Evolutionary conservation across 2,888 invertebrate species (phyloP), one percentile per base, ranked within the genome.

Genomic region (Eupithecia pulchellata): DNA sequence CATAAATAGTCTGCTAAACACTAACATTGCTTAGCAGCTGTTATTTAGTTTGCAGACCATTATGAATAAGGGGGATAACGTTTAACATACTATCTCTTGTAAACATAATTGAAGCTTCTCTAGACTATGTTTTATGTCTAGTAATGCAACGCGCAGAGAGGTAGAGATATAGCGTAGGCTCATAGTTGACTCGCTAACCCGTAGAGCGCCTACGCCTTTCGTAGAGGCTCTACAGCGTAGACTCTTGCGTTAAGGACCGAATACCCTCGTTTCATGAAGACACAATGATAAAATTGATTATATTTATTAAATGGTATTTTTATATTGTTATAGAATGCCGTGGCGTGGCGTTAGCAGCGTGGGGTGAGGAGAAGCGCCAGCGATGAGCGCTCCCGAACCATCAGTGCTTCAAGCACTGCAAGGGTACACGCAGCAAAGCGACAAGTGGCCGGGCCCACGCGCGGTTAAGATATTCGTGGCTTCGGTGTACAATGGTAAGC

Each of bases 381-480:
- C 83, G 68, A 94, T 94, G 94, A 94, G 91, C 88, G 92, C 92
- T 82, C 94, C 94, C 69, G 94, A 94, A 87, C 91, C 94, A n/a
- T 81, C 87, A 64, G 94, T 94, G 91, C 91, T 94, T 65, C 89
- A 90, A 84, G 94, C 94, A 77, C 93, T 94, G 81, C 90, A 93
- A 81, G 94, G 94, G 68, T 86, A 84, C 84, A 89, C 91, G 42
- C 84, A 87, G 68, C 87, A 87, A 73, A 88, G 89, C 78, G 91
- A 91, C 82, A 92, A 92, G 85, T 94, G 94, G 91, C 95, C 95
- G 6, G 95, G 95, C 60, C 95, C 95, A 4, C 90, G 95, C 25
- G 93, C 95, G 58, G 93, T 95, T 81, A 95, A 95, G 86, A 95
- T 95, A 81, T 95, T 91, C 83, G 93, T 95, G 73, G 95, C 95